These are phyloP conservation scores for Scaeva pyrastri DNA, from an alignment of 2,888 invertebrate species.

Conservation along the genomic window DNA sequence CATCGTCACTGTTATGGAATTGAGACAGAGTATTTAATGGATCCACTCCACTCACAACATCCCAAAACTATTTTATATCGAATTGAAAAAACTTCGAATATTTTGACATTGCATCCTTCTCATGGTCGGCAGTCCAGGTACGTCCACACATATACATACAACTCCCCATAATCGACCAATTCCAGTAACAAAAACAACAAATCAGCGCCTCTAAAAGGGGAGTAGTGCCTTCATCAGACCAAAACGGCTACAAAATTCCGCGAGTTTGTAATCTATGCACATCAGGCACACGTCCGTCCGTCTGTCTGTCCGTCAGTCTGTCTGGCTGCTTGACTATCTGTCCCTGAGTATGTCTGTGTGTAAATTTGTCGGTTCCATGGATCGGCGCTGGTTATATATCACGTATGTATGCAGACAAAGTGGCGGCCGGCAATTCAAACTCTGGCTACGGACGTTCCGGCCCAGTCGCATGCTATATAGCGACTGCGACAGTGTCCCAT, in stretches of 20 bases:
- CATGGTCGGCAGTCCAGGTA: slow-evolving; percentile 37
- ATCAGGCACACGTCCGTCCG: slow-evolving; percentile 33
- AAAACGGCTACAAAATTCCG: slow-evolving; percentile 19
- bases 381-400: background rate
- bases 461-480: slow-evolving; percentile 35
- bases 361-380: too few relatives aligned
- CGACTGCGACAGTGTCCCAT: slow-evolving; percentile 65
- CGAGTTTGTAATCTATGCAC: slow-evolving; percentile 34
- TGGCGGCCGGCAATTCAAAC: slow-evolving; percentile 30
- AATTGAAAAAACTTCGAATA: background rate
- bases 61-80: background rate
- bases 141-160: background rate
- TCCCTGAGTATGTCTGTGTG: background rate
- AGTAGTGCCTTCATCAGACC: background rate
- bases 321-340: slow-evolving; percentile 1
- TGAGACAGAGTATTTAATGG: background rate
- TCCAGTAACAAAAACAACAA: background rate
- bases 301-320: background rate
- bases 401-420: slow-evolving; percentile 36
- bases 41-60: background rate
- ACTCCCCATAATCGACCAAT: background rate
- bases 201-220: background rate
- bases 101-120: slow-evolving; percentile 44
- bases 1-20: too few relatives aligned
- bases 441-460: slow-evolving; percentile 32